These are phyloP conservation scores for Eunapius fragilis DNA, from an alignment of 37 sponge, comb jelly and placozoan genomes.

Conservation along the genomic window DNA sequence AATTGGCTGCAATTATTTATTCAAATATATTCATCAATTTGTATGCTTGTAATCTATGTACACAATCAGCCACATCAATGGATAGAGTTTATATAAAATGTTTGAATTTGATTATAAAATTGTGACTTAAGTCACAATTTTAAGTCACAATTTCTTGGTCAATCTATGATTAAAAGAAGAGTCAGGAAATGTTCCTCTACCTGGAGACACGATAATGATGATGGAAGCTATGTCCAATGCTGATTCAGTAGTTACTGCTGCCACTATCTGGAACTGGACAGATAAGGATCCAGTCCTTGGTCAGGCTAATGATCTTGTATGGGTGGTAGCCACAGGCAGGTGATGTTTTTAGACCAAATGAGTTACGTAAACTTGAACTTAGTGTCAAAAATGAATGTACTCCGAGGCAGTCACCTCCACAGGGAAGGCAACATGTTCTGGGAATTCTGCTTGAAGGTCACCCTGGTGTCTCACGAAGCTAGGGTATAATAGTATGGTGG, in stretches of 20 bases:
- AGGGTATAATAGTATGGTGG: slow-evolving; percentile 47
- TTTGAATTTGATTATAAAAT: too few relatives aligned
- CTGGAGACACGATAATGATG: slow-evolving; percentile 25
- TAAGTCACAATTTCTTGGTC: too few relatives aligned
- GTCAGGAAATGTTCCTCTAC: neutral
- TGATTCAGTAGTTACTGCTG: slow-evolving; percentile 1
- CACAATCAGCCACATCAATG: too few relatives aligned
- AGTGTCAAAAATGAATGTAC: neutral
- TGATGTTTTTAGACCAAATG: slow-evolving; percentile 5
- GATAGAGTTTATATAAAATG: too few relatives aligned
- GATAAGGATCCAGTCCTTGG: slow-evolving; percentile 5
- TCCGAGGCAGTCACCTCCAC: slow-evolving; percentile 10
- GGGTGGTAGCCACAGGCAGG: neutral
- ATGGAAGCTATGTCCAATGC: slow-evolving; percentile 1
- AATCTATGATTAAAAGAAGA: slow-evolving; percentile 1
- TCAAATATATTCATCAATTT: too few relatives aligned
- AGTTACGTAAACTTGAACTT: slow-evolving; percentile 1
- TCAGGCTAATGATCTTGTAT: neutral
- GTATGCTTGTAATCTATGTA: too few relatives aligned
- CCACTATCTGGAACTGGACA: slow-evolving; percentile 28
- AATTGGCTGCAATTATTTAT: too few relatives aligned
- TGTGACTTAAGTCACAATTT: too few relatives aligned
- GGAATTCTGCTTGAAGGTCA: slow-evolving; percentile 34
- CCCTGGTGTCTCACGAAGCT: slow-evolving; percentile 22
- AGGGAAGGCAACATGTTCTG: slow-evolving; percentile 6